Base-by-base conservation (phyloP, 2,113 vertebrate genomes). In the Sebastes schlegelii region DNA sequence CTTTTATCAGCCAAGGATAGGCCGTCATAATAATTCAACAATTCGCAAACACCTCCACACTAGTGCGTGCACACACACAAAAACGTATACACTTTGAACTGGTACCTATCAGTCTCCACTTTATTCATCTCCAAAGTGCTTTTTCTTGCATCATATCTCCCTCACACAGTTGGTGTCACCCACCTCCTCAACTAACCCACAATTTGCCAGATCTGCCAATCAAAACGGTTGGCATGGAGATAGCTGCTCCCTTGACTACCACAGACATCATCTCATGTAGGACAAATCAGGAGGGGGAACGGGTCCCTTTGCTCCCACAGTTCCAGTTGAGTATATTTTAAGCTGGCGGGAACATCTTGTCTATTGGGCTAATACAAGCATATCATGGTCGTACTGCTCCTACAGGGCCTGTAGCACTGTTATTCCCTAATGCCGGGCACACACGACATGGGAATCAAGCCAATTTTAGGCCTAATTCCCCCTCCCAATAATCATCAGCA, bases 1-100 rank as follows among this genome's bases (percentile, higher is more conserved):
- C 19, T 84, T 88, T 87, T 86, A 91, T 85, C 82, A 88, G 89
- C 70, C 62, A 78, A 89, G 82, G 88, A 89, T 77, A 64, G 80
- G 67, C 74, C 68, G 3, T 73, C 54, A 52, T 74, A 81, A 21
- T n/a, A 19, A 55, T n/a, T 57, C 54, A 54, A 23, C 55, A 34
- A 34, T 34, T 34, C 34, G 3, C 21, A 26, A 21, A 60, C 58
- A 60, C 7, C 13, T 12, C 10, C 61, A 43, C 34, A 12, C 43
- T 23, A 52, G 71, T 21, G 16, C 26, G 9, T 48, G 11, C 51
- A 23, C 51, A 17, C 55, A 65, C 49, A 48, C 19, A 46, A 21
- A 61, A 1, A 40, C 67, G 3, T 11, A 6, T 10, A 64, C 10
- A 7, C 65, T 42, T 67, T 46, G 12, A 86, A 74, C 9, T 79